Evolutionary conservation across 2,797 vertebrate species (phyloP).

Genomic region (Onychomys arenicola): DNA sequence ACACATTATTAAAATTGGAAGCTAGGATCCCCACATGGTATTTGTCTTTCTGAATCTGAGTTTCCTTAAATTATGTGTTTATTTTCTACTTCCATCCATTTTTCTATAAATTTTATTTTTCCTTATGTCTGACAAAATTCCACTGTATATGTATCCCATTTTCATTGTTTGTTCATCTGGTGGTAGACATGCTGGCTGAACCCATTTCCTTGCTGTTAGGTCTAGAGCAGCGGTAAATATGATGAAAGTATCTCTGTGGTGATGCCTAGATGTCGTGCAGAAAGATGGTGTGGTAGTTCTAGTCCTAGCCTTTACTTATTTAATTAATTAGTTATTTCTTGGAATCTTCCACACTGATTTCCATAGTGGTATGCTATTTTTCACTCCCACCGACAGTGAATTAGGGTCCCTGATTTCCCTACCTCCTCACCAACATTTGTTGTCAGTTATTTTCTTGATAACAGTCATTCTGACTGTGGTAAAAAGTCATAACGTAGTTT

Average conservation of each 20-base stretch:
- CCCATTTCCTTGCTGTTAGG: not conserved
- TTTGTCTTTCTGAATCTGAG: not conserved
- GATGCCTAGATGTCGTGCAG: too few species aligned
- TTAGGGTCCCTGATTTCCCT: not conserved
- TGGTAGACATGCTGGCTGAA: not conserved
- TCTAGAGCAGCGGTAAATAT: not conserved
- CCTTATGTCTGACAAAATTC: not conserved
- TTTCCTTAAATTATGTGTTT: too few species aligned
- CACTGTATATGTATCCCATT: too few species aligned
- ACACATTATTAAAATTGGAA: not conserved
- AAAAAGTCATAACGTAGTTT: not conserved
- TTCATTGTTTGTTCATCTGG: too few species aligned
- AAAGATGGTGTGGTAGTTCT: not conserved
- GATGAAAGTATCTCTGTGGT: not conserved
- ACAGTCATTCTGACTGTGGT: not conserved
- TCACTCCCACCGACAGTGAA: not conserved
- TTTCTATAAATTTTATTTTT: not conserved
- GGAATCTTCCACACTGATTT: not conserved
- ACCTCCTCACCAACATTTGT: not conserved
- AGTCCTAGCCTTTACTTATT: not conserved
- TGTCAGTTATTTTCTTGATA: not conserved
- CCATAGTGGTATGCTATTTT: not conserved
- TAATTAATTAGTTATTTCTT: not conserved
- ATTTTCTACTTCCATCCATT: not conserved
- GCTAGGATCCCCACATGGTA: too few species aligned